These are phyloP conservation scores for Aleiodes sp. DNA, from an alignment of 1,140 invertebrate species.

Conservation along the genomic window DNA sequence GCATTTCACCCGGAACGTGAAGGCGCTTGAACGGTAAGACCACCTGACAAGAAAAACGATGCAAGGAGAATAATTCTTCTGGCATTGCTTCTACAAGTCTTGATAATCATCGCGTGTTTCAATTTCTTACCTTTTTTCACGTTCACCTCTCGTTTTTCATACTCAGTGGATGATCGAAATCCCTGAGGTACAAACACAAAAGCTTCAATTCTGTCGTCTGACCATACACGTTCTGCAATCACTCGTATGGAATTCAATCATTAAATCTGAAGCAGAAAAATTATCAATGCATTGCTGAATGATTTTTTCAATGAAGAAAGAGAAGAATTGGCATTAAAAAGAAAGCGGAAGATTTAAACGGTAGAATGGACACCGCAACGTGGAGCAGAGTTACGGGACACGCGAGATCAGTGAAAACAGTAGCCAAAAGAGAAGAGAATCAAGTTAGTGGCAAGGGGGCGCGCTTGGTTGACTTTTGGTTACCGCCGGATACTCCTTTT, in stretches of 20 bases:
- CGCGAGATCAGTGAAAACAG: neutral
- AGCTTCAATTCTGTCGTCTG: constrained; percentile 15
- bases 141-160: neutral
- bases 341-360: neutral
- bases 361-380: neutral
- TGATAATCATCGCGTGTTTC: constrained; percentile 17
- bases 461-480: constrained; percentile 18
- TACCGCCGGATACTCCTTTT: neutral
- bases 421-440: neutral
- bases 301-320: neutral
- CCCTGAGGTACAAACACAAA: neutral
- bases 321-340: no score
- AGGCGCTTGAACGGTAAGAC: neutral
- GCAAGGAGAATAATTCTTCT: neutral
- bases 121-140: neutral
- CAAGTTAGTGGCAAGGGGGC: neutral
- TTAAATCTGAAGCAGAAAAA: constrained; percentile 7
- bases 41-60: neutral
- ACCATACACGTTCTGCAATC: constrained; percentile 4
- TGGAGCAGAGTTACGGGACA: neutral
- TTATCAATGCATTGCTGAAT: constrained; percentile 17
- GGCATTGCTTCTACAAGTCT: neutral
- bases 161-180: neutral
- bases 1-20: neutral
- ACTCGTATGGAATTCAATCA: constrained; percentile 18